Evolutionary conservation across 2,113 vertebrate genomes (phyloP).

Genomic region (Nicator chloris): DNA sequence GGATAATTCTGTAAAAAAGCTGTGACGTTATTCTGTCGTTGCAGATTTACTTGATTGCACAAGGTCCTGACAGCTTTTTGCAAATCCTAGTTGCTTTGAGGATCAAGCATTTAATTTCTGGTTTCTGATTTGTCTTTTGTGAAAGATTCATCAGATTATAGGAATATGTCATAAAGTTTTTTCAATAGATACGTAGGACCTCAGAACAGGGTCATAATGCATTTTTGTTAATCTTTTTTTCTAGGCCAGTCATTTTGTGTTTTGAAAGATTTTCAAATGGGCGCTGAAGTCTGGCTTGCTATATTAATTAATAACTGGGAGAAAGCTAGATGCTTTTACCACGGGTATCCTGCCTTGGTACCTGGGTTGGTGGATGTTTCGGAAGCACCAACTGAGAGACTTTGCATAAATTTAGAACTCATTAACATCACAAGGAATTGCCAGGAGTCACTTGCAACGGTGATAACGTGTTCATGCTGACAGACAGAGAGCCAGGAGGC

Average conservation of each 20-base stretch:
- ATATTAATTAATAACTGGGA: neutral
- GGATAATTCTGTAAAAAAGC: neutral
- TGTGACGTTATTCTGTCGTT: neutral
- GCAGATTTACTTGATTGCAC: neutral
- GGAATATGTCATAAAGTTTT: neutral
- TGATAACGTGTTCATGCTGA: neutral
- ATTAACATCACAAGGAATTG: slow-evolving; percentile 14
- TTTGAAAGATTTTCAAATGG: neutral
- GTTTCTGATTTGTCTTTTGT: neutral
- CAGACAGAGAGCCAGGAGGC: neutral
- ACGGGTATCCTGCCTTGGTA: neutral
- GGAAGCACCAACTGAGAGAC: neutral
- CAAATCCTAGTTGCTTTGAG: neutral
- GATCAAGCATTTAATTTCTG: neutral
- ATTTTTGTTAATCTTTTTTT: neutral
- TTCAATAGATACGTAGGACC: neutral
- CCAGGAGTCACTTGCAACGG: neutral
- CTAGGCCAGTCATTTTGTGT: neutral
- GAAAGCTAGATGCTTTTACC: neutral
- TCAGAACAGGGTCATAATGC: neutral
- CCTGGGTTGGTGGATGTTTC: accelerated
- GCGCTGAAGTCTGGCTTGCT: neutral
- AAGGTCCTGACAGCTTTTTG: neutral
- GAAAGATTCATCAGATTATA: neutral
- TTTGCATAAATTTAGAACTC: neutral